These are phyloP conservation scores for Arrhopalites spinosus DNA, from an alignment of 2,888 invertebrate genomes.

Conservation along the genomic window DNA sequence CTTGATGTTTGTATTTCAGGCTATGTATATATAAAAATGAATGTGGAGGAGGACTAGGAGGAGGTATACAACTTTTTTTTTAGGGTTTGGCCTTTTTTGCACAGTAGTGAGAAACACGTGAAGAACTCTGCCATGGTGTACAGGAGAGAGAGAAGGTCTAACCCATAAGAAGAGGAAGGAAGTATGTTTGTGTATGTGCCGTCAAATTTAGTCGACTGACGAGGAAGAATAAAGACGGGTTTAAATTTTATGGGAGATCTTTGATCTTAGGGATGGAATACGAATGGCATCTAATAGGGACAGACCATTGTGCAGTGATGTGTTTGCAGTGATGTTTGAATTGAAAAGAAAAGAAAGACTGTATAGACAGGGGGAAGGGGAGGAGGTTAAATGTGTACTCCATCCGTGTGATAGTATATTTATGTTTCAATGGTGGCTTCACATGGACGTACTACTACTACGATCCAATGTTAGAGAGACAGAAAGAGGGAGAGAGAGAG, in stretches of 20 bases:
- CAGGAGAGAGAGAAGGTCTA: neutral
- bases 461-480: too few relatives aligned
- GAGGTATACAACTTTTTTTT: neutral
- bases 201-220: slow-evolving; percentile 1
- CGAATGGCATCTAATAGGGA: neutral
- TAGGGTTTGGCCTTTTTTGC: neutral
- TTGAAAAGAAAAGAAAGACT: too few relatives aligned
- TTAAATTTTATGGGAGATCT: slow-evolving; percentile 4
- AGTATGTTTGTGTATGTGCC: neutral
- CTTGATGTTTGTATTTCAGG: neutral
- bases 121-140: neutral
- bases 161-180: neutral
- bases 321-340: too few relatives aligned
- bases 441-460: too few relatives aligned
- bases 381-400: too few relatives aligned
- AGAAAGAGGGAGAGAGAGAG: too few relatives aligned
- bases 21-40: neutral
- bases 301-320: too few relatives aligned
- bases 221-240: neutral
- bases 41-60: too few relatives aligned
- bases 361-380: too few relatives aligned
- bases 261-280: slow-evolving; percentile 1
- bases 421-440: too few relatives aligned
- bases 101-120: neutral
- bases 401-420: too few relatives aligned